Conservation (phyloP, 2,797 vertebrate genomes). For the Spinibarbus caldwelli region DNA sequence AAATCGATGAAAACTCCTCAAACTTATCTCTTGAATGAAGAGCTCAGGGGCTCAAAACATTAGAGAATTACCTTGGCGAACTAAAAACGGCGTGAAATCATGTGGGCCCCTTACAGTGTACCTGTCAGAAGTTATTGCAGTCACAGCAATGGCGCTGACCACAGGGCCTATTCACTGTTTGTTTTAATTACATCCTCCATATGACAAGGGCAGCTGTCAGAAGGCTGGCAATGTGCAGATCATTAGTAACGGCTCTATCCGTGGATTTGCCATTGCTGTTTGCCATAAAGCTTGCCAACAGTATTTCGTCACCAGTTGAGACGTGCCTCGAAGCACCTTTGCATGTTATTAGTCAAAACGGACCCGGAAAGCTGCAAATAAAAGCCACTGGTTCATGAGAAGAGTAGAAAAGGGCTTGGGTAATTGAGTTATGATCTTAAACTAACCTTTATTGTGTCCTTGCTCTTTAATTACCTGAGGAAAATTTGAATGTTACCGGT, state of each 20-base stretch:
- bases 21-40: conserved; percentile 31
- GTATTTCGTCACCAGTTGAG: neutral
- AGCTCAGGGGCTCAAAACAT: conserved; percentile 16
- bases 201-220: conserved; percentile 53
- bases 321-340: neutral
- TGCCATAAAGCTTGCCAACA: conserved; percentile 23
- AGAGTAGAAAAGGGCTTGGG: conserved; percentile 24
- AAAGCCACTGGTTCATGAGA: conserved; percentile 39
- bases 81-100: conserved; percentile 17
- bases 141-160: conserved; percentile 45
- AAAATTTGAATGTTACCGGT: conserved; percentile 18
- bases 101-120: conserved; percentile 1
- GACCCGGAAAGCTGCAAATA: neutral
- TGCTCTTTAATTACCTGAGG: conserved; percentile 45
- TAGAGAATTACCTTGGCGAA: neutral
- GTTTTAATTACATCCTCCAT: conserved; percentile 50
- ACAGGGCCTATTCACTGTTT: conserved; percentile 46
- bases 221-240: conserved; percentile 10
- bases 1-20: conserved; percentile 2
- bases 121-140: conserved; percentile 48
- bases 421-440: conserved; percentile 53
- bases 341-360: conserved; percentile 11
- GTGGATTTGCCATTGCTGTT: neutral
- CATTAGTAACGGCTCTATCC: conserved; percentile 25
- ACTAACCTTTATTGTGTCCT: conserved; percentile 53